These are phyloP conservation scores for Scotopteryx bipunctaria DNA, from an alignment of 2,888 invertebrate species.

Conservation along the genomic window DNA sequence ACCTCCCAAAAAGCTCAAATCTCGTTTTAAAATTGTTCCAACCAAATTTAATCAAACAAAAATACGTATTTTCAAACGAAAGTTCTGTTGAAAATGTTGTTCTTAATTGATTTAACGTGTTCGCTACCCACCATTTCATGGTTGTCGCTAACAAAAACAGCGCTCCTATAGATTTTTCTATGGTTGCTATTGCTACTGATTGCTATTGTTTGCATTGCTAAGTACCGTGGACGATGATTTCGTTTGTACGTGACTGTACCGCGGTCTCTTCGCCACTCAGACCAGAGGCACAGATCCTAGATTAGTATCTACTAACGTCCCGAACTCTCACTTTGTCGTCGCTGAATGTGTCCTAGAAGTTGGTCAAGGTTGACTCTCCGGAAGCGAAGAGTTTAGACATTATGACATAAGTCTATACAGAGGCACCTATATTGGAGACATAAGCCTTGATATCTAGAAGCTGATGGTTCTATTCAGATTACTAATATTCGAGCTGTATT, in stretches of 20 bases:
- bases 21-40: not conserved
- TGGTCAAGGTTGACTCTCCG: too few relatives aligned
- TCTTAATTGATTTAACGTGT: slow-evolving; percentile 75
- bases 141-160: slow-evolving; percentile 62
- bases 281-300: not conserved
- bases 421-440: too few relatives aligned
- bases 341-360: too few relatives aligned
- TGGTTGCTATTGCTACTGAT: slow-evolving; percentile 66
- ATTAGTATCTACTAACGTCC: not conserved
- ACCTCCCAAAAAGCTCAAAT: not conserved
- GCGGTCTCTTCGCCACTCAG: slow-evolving; percentile 71
- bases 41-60: not conserved
- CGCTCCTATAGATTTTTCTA: slow-evolving; percentile 52
- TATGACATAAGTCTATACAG: too few relatives aligned
- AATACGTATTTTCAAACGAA: slow-evolving; percentile 16
- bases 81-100: slow-evolving; percentile 48
- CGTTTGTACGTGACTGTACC: slow-evolving; percentile 60
- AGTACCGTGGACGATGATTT: slow-evolving; percentile 64
- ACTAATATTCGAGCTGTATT: not conserved
- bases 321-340: too few relatives aligned
- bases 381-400: too few relatives aligned
- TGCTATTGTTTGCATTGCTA: slow-evolving; percentile 71
- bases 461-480: too few relatives aligned
- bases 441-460: too few relatives aligned
- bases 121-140: slow-evolving; percentile 49